A percentile compares a stretch with the other conserved stretches of the same genome.
phyloP scores from a whole-genome alignment of 2,888 invertebrate species.

The Ectropis crepuscularia region DNA sequence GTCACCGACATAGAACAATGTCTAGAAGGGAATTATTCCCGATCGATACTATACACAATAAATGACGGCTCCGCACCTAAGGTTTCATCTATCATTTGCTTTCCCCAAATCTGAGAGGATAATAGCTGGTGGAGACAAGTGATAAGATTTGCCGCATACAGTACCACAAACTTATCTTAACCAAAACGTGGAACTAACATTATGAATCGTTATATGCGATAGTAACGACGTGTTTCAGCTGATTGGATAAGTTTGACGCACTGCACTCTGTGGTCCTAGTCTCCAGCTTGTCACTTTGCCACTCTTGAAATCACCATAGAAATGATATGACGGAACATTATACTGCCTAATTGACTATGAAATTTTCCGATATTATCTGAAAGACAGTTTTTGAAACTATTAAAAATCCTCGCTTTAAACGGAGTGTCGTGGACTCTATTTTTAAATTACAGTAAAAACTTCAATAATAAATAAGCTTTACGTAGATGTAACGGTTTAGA shows the following conservation, averaged over 20 bases:
- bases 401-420: too few species aligned
- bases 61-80: conserved; percentile 26
- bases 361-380: too few species aligned
- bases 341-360: neutral
- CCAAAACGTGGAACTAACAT: neutral
- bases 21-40: conserved; percentile 46
- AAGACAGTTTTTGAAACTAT: too few species aligned
- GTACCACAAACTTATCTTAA: neutral
- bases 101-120: conserved; percentile 17
- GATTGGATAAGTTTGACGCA: neutral
- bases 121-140: conserved; percentile 23
- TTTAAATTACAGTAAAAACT: too few species aligned
- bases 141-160: neutral
- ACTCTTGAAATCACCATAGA: conserved; percentile 16
- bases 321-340: neutral
- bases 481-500: too few species aligned
- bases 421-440: too few species aligned
- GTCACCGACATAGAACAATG: neutral
- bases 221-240: neutral
- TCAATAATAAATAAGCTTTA: too few species aligned
- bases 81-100: conserved; percentile 18
- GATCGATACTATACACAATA: conserved; percentile 52
- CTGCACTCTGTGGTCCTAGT: neutral
- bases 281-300: conserved; percentile 31
- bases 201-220: neutral